Evolutionary conservation across 2,113 vertebrate genomes (phyloP).

Genomic region (Apodemus sylvaticus): DNA sequence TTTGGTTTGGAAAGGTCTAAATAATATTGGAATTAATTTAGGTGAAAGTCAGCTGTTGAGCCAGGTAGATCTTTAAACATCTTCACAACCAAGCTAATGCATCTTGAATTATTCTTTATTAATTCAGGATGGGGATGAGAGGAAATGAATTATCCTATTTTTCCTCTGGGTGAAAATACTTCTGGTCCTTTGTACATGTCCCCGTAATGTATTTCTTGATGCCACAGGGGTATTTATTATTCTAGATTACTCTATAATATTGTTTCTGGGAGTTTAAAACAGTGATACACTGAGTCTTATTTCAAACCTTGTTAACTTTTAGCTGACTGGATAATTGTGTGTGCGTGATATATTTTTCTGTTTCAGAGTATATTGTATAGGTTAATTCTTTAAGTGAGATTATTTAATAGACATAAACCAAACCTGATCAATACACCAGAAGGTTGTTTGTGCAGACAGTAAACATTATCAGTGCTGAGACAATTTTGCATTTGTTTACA

Average conservation of each 20-base stretch:
- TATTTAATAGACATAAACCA: slow-evolving; percentile 37
- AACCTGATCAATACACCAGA: slow-evolving; percentile 16
- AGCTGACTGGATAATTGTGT: slow-evolving; percentile 47
- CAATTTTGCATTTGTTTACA: background rate
- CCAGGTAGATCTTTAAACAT: background rate
- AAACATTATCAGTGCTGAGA: background rate
- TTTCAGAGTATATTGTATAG: background rate
- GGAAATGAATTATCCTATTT: background rate
- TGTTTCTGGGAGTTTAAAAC: slow-evolving; percentile 54
- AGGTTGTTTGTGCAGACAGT: slow-evolving; percentile 27
- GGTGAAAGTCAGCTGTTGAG: background rate
- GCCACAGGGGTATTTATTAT: background rate
- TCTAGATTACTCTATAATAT: slow-evolving; percentile 24
- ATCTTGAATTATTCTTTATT: slow-evolving; percentile 53
- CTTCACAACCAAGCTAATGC: background rate
- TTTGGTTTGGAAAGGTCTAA: slow-evolving; percentile 11
- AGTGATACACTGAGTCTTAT: background rate
- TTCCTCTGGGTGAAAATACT: background rate
- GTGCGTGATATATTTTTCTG: background rate
- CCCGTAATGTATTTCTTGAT: background rate
- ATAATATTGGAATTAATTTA: slow-evolving; percentile 31
- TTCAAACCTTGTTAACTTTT: slow-evolving; percentile 58
- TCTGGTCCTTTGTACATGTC: background rate
- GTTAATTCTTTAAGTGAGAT: slow-evolving; percentile 44
- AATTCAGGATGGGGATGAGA: background rate